Conservation (phyloP, 2,113 vertebrate genomes). For the Rhinopithecus roxellana region DNA sequence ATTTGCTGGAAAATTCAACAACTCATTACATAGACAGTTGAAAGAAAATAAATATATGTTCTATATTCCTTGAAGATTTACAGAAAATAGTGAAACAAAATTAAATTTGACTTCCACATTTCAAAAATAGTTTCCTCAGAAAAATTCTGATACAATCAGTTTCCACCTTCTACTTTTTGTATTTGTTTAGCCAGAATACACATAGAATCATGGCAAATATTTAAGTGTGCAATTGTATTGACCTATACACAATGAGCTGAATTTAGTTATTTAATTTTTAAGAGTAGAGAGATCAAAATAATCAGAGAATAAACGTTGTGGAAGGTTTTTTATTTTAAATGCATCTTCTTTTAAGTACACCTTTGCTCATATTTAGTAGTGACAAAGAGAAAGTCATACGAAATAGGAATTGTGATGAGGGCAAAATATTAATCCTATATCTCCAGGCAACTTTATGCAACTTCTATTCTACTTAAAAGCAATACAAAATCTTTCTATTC, state of each 20-base stretch:
- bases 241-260: background rate
- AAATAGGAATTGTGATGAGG: fast-evolving
- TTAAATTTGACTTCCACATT: background rate
- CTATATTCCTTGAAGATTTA: background rate
- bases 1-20: background rate
- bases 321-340: background rate
- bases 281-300: background rate
- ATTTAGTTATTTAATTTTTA: background rate
- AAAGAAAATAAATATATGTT: background rate
- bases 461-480: background rate
- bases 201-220: background rate
- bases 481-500: background rate
- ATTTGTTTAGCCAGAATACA: background rate
- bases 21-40: background rate
- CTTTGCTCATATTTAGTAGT: background rate
- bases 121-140: background rate
- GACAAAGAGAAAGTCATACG: background rate
- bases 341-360: fast-evolving
- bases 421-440: background rate
- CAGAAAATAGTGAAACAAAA: background rate
- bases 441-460: background rate
- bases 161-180: background rate
- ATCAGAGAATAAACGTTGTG: background rate
- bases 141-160: background rate
- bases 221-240: background rate